Evolutionary conservation across 2,797 vertebrate species (phyloP).

Genomic region (Staurois parvus): DNA sequence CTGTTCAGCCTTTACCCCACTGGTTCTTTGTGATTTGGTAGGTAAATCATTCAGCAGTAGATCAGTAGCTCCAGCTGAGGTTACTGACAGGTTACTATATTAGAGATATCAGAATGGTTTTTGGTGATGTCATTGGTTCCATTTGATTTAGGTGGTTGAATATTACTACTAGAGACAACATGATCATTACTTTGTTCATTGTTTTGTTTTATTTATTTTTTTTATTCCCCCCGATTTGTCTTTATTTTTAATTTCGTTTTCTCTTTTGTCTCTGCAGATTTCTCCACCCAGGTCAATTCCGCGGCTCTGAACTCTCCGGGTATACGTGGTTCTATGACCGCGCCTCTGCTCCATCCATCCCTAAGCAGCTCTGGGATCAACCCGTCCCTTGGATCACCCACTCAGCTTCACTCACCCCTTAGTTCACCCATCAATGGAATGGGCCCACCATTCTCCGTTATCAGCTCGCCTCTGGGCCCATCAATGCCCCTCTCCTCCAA

Average conservation of each 20-base stretch:
- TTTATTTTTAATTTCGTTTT: background rate
- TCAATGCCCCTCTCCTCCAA: constrained; percentile 87
- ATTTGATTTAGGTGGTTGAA: background rate
- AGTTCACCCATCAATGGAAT: constrained; percentile 87
- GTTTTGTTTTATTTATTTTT: background rate
- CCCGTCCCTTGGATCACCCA: constrained; percentile 84
- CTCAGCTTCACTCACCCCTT: constrained; percentile 93
- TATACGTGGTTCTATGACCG: constrained; percentile 86
- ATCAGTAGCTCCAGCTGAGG: background rate
- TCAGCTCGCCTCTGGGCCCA: constrained; percentile 93
- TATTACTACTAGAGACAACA: background rate
- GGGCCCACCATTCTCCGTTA: constrained; percentile 90
- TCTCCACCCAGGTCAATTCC: constrained; percentile 87
- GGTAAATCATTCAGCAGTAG: background rate
- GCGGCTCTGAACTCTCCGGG: constrained; percentile 87
- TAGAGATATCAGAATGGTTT: background rate
- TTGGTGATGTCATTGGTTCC: background rate
- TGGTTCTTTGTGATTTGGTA: background rate
- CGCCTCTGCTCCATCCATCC: constrained; percentile 84
- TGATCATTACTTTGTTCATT: background rate
- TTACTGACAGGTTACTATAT: background rate
- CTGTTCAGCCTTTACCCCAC: no score
- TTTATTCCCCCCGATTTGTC: no score
- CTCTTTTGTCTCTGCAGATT: constrained; percentile 80
- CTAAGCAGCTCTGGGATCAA: constrained; percentile 81